These are phyloP conservation scores for Vireo griseus DNA, from an alignment of 2,797 vertebrate species.

Conservation along the genomic window DNA sequence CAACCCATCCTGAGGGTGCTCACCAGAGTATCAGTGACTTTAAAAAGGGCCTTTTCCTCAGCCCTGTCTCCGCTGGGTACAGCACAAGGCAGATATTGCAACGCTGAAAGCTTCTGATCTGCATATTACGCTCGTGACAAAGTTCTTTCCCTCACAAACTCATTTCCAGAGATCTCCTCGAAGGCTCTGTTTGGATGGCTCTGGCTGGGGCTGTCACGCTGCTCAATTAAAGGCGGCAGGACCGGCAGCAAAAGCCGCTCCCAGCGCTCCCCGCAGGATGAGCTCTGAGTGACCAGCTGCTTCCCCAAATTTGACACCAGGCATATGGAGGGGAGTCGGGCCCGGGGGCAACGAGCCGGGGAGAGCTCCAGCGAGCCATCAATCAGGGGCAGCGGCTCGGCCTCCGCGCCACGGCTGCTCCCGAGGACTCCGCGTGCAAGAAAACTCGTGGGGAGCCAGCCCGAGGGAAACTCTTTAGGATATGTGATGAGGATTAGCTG, in stretches of 20 bases:
- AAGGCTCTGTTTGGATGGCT: constrained; percentile 71
- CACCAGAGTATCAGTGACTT: neutral
- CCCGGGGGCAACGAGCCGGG: constrained; percentile 67
- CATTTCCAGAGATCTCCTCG: constrained; percentile 59
- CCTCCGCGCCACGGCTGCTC: neutral
- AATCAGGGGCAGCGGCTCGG: constrained; percentile 71
- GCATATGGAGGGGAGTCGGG: constrained; percentile 73
- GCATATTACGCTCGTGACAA: neutral
- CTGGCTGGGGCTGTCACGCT: constrained; percentile 59
- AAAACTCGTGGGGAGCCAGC: constrained; percentile 69
- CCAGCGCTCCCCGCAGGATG: constrained; percentile 58
- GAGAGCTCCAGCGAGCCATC: constrained; percentile 73
- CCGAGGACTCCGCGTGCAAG: constrained; percentile 43
- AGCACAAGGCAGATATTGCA: fast-evolving
- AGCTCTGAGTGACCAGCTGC: constrained; percentile 75
- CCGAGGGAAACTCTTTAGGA: constrained; percentile 67
- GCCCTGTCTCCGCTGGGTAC: neutral
- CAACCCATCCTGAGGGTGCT: neutral
- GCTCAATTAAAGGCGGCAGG: constrained; percentile 68
- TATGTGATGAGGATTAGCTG: constrained; percentile 51
- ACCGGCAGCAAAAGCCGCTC: constrained; percentile 45
- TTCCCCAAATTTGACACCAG: constrained; percentile 75
- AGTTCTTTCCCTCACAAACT: constrained; percentile 57
- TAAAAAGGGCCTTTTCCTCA: neutral
- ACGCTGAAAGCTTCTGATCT: neutral